A percentile compares a stretch with the other conserved stretches of the same genome.
These are phyloP conservation scores for Engraulis encrasicolus DNA, from an alignment of 2,113 vertebrate species.

Conservation along the genomic window DNA sequence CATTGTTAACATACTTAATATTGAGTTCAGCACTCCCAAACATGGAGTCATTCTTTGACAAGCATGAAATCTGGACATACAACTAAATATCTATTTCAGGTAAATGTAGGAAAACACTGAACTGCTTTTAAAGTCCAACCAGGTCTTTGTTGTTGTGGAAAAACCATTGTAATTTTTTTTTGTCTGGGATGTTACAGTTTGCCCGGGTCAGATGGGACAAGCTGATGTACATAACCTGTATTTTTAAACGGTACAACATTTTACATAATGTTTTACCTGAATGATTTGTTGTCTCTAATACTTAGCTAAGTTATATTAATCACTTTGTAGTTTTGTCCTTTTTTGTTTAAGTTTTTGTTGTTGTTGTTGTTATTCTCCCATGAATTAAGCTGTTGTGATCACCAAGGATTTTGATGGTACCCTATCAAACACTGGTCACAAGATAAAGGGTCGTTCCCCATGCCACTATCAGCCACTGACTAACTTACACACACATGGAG, in stretches of 20 bases:
- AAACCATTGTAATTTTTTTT: neutral
- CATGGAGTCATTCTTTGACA: neutral
- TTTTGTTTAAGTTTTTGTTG: too few species aligned
- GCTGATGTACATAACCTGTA: conserved; percentile 56
- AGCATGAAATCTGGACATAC: neutral
- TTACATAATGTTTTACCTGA: conserved; percentile 41
- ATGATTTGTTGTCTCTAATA: conserved; percentile 30
- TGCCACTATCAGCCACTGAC: neutral
- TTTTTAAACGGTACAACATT: conserved; percentile 49
- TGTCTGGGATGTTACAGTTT: conserved; percentile 20
- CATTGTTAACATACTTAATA: neutral
- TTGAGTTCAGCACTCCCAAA: neutral
- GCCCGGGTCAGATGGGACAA: conserved; percentile 51
- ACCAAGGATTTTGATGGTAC: neutral
- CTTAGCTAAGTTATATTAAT: conserved; percentile 43
- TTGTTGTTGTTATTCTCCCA: neutral
- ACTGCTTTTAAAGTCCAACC: neutral
- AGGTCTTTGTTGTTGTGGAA: neutral
- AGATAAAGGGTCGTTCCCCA: neutral
- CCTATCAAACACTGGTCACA: neutral
- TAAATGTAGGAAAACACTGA: neutral
- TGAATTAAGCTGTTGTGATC: neutral
- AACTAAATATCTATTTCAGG: neutral
- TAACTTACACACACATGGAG: neutral
- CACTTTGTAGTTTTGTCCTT: neutral